Conservation (phyloP, 2,888 invertebrate genomes). For the Kuschelorhynchus macadamiae region DNA sequence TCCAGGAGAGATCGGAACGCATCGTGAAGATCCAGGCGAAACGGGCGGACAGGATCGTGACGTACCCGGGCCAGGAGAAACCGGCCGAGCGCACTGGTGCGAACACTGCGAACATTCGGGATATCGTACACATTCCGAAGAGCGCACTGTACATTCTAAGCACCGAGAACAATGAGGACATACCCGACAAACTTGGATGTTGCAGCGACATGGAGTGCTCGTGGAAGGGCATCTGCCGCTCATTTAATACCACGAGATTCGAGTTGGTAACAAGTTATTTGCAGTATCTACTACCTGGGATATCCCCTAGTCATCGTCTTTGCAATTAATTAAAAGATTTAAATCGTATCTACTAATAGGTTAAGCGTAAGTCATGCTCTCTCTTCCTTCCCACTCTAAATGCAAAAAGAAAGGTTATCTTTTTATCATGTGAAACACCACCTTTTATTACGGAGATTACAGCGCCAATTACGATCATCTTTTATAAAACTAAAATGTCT, state of each 20-base stretch:
- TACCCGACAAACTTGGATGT: slow-evolving; percentile 35
- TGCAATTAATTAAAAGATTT: too few species aligned
- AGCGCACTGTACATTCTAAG: slow-evolving; percentile 37
- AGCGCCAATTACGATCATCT: too few species aligned
- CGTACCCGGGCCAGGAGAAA: slow-evolving; percentile 37
- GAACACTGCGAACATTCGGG: slow-evolving; percentile 37
- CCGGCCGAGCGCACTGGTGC: slow-evolving; percentile 26
- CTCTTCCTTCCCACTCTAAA: too few species aligned
- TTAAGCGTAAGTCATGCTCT: too few species aligned
- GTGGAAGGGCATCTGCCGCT: slow-evolving; percentile 48
- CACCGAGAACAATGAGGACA: slow-evolving; percentile 45
- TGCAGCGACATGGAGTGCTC: slow-evolving; percentile 46
- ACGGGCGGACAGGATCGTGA: slow-evolving; percentile 37
- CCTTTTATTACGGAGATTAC: too few species aligned
- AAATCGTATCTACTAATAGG: too few species aligned
- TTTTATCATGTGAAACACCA: too few species aligned
- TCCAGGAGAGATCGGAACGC: slow-evolving; percentile 32
- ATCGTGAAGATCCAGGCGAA: slow-evolving; percentile 34
- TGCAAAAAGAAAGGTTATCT: too few species aligned
- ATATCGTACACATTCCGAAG: slow-evolving; percentile 22
- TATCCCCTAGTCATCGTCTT: slow-evolving; percentile 15
- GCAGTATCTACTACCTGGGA: not conserved
- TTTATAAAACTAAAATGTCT: too few species aligned
- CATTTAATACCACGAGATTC: slow-evolving; percentile 42
- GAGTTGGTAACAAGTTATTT: not conserved